Conservation (phyloP, 2,888 invertebrate species). For the Leptogaster cylindrica region DNA sequence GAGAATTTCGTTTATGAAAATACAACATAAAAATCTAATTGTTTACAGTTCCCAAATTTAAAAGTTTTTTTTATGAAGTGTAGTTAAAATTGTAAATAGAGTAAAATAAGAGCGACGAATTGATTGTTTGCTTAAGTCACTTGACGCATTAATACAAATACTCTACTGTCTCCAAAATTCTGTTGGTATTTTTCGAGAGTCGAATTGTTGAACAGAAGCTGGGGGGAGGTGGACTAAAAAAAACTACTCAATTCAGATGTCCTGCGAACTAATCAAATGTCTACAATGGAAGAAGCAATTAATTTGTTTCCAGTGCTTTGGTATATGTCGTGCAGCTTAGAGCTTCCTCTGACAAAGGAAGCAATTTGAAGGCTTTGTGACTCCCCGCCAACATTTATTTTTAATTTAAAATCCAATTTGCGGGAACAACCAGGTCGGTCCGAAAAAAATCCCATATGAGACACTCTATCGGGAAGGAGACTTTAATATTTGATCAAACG, state of each 20-base stretch:
- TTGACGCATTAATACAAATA: too few relatives aligned
- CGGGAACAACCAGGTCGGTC: constrained; percentile 31
- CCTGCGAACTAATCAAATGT: constrained; percentile 41
- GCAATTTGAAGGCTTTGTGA: constrained; percentile 43
- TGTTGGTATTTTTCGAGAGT: constrained; percentile 14
- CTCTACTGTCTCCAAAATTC: too few relatives aligned
- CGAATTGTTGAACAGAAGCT: not conserved
- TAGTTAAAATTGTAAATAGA: too few relatives aligned
- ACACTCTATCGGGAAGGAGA: not conserved
- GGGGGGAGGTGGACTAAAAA: not conserved
- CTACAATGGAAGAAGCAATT: constrained; percentile 42
- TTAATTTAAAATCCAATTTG: constrained; percentile 43
- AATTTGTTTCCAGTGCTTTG: constrained; percentile 41
- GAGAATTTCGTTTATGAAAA: too few relatives aligned
- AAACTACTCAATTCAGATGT: constrained; percentile 34
- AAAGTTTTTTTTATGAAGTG: too few relatives aligned
- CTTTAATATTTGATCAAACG: constrained; percentile 24
- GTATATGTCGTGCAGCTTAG: constrained; percentile 37
- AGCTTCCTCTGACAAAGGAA: constrained; percentile 36
- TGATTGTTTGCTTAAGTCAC: too few relatives aligned
- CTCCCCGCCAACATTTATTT: constrained; percentile 43
- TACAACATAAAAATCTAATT: too few relatives aligned
- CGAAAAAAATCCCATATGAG: constrained; percentile 26
- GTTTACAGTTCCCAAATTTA: too few relatives aligned
- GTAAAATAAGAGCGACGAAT: too few relatives aligned